Conservation (phyloP, 2,888 invertebrate species). For the Embidobia sp. region DNA sequence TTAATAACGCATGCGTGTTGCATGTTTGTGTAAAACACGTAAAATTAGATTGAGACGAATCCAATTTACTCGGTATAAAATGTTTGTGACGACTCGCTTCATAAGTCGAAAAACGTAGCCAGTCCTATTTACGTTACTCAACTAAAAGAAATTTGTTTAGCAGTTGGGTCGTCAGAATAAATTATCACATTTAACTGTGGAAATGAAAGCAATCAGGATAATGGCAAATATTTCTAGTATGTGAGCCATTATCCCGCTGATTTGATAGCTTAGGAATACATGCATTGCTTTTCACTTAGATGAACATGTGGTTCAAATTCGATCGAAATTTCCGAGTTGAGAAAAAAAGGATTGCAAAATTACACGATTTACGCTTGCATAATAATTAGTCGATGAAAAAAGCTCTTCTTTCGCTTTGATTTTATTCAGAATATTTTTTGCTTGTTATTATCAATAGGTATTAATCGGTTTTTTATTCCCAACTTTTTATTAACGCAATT, state of each 20-base stretch:
- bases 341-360: too few relatives aligned
- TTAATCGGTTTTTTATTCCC: too few relatives aligned
- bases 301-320: conserved; percentile 29
- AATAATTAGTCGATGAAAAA: too few relatives aligned
- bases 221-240: conserved; percentile 41
- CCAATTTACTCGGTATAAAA: conserved; percentile 1
- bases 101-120: conserved; percentile 12
- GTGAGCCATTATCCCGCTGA: conserved; percentile 35
- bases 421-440: too few relatives aligned
- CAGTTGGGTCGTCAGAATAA: conserved; percentile 19
- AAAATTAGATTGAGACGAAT: neutral
- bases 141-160: conserved; percentile 27
- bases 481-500: too few relatives aligned
- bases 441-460: too few relatives aligned
- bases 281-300: conserved; percentile 50
- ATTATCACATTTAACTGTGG: conserved; percentile 32
- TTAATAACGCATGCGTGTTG: neutral
- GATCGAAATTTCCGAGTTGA: conserved; percentile 16
- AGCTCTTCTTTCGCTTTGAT: too few relatives aligned
- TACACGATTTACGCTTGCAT: too few relatives aligned
- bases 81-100: neutral
- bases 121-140: neutral
- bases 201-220: conserved; percentile 44
- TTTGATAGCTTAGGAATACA: conserved; percentile 48
- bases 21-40: neutral